Base-by-base conservation (phyloP, 2,113 vertebrate species). In the Petroica traversi region DNA sequence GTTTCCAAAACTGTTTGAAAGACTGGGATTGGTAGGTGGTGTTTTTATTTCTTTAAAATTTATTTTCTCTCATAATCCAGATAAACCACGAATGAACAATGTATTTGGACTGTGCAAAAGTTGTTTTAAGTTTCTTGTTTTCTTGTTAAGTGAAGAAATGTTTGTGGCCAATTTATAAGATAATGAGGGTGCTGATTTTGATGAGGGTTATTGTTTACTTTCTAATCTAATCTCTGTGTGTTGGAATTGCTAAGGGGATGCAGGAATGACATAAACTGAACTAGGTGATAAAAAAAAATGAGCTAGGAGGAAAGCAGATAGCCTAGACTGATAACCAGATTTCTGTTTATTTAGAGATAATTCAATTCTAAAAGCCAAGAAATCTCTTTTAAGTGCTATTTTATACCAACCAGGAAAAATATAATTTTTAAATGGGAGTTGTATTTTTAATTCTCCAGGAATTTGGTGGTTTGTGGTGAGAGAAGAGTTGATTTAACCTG, bases 11-110 rank as follows among this genome's bases (percentile, higher is more conserved):
- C 73, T 68, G 12, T 75, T 91, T 93, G 46, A 57, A 91, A 83
- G 93, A 80, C 28, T 76, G 85, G 80, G 69, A 88, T 74, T 73
- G 98, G 98, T 98, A 98, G 97, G 96, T 88, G 14, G 6, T 40
- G 24, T 52, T 92, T 93, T 69, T 67, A 54, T 8, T 34, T 86
- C 14, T 46, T 64, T 69, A 25, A 43, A 13, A 4, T 40, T 71
- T 74, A 29, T 79, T 69, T 34, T 62, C 26, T 55, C 22, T 69
- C 23, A 25, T 36, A 43, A 76, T 68, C 34, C 33, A 75, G 14
- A 46, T 63, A 74, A 94, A 62, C 3, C 4, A 8, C 22, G 9
- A 68, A 5, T 75, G 82, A 64, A 41, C 33, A 66, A 25, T 45
- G 24, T 0, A 2, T 85, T 83, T 6, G 3, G 9, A 49, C 29